A percentile compares a stretch with the other conserved stretches of the same genome.
Conservation (phyloP, 2,113 vertebrate species). For the Stigmatopora argus region DNA sequence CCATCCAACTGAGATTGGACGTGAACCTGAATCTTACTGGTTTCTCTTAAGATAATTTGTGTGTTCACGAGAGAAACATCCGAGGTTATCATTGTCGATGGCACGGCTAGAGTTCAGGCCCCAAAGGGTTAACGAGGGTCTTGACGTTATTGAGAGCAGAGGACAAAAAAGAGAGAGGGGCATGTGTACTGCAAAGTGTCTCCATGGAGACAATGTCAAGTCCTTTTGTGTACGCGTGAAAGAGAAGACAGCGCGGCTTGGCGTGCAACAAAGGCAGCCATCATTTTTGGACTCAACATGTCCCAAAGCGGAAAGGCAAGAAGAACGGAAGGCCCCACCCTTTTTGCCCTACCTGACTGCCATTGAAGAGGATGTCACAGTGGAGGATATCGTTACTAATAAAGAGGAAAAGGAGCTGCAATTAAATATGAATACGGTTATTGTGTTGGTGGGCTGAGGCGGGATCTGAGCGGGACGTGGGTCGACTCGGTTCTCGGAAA, state of each 20-base stretch:
- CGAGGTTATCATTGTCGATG: too few species aligned
- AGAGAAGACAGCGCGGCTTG: constrained; percentile 56
- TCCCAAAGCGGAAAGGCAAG: constrained; percentile 59
- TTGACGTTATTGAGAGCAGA: background rate
- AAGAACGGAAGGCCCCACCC: constrained; percentile 64
- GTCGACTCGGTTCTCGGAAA: constrained; percentile 41
- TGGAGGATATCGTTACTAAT: constrained; percentile 69
- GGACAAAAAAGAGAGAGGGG: constrained; percentile 30
- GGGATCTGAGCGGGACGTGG: constrained; percentile 63
- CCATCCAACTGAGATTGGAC: background rate
- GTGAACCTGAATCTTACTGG: background rate
- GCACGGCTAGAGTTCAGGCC: background rate
- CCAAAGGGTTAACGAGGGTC: background rate
- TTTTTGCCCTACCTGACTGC: constrained; percentile 63
- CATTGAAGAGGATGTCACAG: constrained; percentile 63
- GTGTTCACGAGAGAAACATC: background rate
- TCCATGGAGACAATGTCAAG: constrained; percentile 46
- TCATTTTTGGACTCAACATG: constrained; percentile 63
- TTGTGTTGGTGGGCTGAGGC: constrained; percentile 69
- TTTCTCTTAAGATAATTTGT: background rate
- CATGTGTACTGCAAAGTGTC: constrained; percentile 28
- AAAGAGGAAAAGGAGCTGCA: constrained; percentile 70
- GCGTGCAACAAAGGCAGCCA: constrained; percentile 71
- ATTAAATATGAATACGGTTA: constrained; percentile 64
- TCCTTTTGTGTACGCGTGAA: constrained; percentile 61